Base-by-base conservation (phyloP, 2,888 invertebrate genomes). In the Andrena bucephala region DNA sequence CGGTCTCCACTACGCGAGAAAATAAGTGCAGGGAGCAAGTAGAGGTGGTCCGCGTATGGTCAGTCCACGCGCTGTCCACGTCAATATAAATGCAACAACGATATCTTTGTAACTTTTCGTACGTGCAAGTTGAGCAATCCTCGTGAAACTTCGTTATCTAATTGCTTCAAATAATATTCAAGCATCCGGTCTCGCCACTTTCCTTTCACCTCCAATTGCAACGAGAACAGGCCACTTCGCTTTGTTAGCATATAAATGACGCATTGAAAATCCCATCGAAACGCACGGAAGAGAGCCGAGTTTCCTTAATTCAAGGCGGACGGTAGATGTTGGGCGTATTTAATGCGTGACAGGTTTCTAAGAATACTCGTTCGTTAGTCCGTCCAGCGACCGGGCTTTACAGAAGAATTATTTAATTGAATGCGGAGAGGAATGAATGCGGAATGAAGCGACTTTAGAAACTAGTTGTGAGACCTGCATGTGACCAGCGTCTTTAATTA, bases 391-490 rank as follows among this genome's bases (percentile, higher is more conserved):
- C 73, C 65, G 52, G 27, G 62, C n/a, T 79, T 75, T 68, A 36
- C 71, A 67, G 67, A 78, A 77, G 82, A 83, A 77, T 81, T 76
- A 78, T 71, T 84, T 84, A 83, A 84, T 83, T 83, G 78, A 79
- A 72, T 71, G 63, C 42, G 48, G 27, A 36, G 57, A 75, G 78
- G 70, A 82, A 82, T 74, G 74, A 84, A 78, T 83, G 71, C 71
- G 54, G 60, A 83, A 84, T 78, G 83, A 83, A 79, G 71, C 33
- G 71, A 76, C 83, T 73, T 72, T 20, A 54, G 73, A 66, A 78
- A 67, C 68, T 72, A 71, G 68, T 84, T 71, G 66, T 31, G 48
- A 75, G 54, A 52, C 62, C 62, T 71, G 71, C 54, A 60, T 79
- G 84, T 78, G 79, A 75, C 68, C 78, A 69, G 78, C 78, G 69